These are phyloP conservation scores for Pollenia griseotomentosa DNA, from an alignment of 2,888 invertebrate species.

Conservation along the genomic window DNA sequence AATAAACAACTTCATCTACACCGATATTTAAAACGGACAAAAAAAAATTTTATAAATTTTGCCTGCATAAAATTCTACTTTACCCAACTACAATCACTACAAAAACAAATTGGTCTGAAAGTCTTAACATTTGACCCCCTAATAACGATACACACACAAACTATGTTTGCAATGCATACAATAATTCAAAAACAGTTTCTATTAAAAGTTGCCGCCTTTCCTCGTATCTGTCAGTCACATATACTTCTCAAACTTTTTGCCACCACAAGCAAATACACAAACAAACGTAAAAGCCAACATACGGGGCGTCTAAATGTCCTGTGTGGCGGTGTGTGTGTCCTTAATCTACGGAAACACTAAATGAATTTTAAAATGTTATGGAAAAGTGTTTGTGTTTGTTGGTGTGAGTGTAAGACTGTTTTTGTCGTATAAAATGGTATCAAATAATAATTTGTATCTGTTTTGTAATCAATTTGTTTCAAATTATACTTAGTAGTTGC, in stretches of 20 bases:
- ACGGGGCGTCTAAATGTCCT: conserved; percentile 59
- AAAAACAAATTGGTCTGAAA: conserved; percentile 43
- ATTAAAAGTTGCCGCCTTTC: conserved; percentile 80
- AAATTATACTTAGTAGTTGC: conserved; percentile 56
- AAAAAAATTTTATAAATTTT: neutral
- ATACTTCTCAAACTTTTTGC: conserved; percentile 73
- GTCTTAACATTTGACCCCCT: conserved; percentile 51
- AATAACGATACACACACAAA: conserved; percentile 6
- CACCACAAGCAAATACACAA: conserved; percentile 40
- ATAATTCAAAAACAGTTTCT: conserved; percentile 83
- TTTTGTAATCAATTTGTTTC: conserved; percentile 71
- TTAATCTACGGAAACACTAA: conserved; percentile 67
- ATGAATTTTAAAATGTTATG: conserved; percentile 43
- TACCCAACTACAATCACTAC: neutral
- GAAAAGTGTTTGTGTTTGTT: neutral
- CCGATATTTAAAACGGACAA: conserved; percentile 7
- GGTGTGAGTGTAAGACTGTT: conserved; percentile 2
- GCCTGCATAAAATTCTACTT: neutral
- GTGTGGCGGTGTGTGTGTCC: conserved; percentile 27
- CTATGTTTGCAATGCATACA: conserved; percentile 60
- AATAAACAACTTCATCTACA: conserved; percentile 50
- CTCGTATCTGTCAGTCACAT: conserved; percentile 81
- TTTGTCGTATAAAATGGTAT: conserved; percentile 34
- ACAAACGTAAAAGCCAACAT: conserved; percentile 13
- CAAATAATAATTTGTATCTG: conserved; percentile 71